Conservation (phyloP, 2,797 vertebrate genomes). For the Eospalax fontanierii region DNA sequence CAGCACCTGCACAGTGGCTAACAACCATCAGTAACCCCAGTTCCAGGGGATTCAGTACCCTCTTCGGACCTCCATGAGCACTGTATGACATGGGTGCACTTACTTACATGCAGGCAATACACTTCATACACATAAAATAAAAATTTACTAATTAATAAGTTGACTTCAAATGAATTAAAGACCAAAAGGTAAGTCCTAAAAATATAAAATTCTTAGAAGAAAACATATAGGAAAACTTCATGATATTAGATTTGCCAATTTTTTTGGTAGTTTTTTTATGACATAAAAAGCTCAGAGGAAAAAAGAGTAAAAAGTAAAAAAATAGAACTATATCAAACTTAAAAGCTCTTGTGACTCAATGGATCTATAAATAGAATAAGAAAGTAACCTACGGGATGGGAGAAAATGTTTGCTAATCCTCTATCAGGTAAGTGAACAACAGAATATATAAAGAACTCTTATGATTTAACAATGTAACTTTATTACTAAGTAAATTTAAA, state of each 20-base stretch:
- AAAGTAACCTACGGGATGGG: background rate
- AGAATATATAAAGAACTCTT: background rate
- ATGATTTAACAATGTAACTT: background rate
- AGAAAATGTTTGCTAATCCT: slow-evolving; percentile 6
- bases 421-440: background rate
- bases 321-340: slow-evolving; percentile 11
- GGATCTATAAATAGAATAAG: slow-evolving; percentile 6
- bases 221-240: background rate
- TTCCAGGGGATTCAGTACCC: no score
- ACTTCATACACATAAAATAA: no score
- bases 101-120: no score
- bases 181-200: slow-evolving; percentile 5
- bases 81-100: no score
- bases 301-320: background rate
- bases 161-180: background rate
- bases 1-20: no score
- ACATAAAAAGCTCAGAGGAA: background rate
- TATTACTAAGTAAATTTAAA: background rate
- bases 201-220: slow-evolving; percentile 1
- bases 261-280: background rate
- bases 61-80: no score
- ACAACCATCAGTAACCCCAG: no score
- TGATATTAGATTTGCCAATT: background rate
- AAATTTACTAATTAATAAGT: background rate
- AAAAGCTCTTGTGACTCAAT: background rate